These are phyloP conservation scores for Zosterops borbonicus DNA, from an alignment of 2,113 vertebrate species.

Conservation along the genomic window DNA sequence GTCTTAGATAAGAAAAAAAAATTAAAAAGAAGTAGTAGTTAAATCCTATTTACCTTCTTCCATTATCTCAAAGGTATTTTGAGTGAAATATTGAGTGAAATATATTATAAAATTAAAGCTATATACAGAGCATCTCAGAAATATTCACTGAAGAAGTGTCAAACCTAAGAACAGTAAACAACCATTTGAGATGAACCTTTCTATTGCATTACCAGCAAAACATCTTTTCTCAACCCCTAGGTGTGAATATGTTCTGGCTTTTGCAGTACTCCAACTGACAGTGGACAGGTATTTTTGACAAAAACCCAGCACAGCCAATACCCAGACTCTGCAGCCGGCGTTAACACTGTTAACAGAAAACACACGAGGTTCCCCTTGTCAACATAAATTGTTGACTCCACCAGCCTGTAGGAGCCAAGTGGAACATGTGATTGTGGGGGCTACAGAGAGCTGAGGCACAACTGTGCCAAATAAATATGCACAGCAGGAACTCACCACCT, in stretches of 20 bases:
- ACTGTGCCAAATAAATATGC: background rate
- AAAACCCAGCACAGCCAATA: background rate
- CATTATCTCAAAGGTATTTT: background rate
- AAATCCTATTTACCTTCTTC: background rate
- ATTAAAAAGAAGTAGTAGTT: background rate
- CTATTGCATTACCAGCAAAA: background rate
- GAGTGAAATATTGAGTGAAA: background rate
- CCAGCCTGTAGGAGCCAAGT: background rate
- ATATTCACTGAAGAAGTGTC: background rate
- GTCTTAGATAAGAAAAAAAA: background rate
- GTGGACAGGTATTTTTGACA: background rate
- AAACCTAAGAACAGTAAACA: background rate
- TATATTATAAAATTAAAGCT: background rate
- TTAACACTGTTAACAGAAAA: background rate
- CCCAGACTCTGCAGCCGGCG: fast-evolving
- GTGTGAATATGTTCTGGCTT: background rate
- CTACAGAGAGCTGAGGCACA: background rate
- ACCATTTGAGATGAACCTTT: background rate
- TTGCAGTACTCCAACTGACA: background rate
- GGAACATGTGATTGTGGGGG: background rate
- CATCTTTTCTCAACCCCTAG: background rate
- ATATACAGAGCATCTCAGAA: background rate
- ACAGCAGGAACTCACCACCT: background rate
- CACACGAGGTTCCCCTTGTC: background rate
- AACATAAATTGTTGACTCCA: background rate